phyloP scores from a whole-genome alignment of 2,888 invertebrate genomes.

The Notodonta dromedarius region DNA sequence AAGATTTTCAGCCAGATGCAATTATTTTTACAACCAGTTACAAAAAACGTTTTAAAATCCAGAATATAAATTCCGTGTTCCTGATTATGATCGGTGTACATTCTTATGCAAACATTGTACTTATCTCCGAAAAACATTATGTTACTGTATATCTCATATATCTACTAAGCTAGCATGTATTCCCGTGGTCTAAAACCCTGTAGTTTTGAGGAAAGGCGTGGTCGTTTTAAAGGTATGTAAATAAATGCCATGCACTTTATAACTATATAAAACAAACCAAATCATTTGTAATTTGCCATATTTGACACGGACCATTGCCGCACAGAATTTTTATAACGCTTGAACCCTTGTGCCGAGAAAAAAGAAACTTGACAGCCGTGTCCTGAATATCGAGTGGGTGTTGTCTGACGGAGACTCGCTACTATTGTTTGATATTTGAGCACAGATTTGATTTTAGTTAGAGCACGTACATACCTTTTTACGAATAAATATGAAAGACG shows the following conservation, averaged over 20 bases:
- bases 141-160: too few relatives aligned
- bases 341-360: background rate
- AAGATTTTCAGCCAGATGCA: too few relatives aligned
- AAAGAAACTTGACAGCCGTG: background rate
- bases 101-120: too few relatives aligned
- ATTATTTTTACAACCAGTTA: too few relatives aligned
- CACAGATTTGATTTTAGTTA: constrained; percentile 3
- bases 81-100: too few relatives aligned
- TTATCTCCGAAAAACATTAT: too few relatives aligned
- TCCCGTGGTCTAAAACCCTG: too few relatives aligned
- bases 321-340: constrained; percentile 3
- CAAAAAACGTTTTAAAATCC: too few relatives aligned
- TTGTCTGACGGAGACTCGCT: background rate
- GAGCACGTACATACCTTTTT: background rate
- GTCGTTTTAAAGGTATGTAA: too few relatives aligned
- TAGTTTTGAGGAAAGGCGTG: too few relatives aligned
- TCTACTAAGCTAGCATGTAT: too few relatives aligned
- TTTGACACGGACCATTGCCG: background rate
- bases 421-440: constrained; percentile 5
- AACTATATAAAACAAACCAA: background rate
- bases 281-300: constrained; percentile 4
- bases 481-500: background rate
- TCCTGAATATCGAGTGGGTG: background rate
- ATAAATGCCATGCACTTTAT: background rate
- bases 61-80: too few relatives aligned